Evolutionary conservation across 2,113 vertebrate genomes (phyloP), one percentile per base, ranked within the genome.

Genomic region (Alethe castanea): DNA sequence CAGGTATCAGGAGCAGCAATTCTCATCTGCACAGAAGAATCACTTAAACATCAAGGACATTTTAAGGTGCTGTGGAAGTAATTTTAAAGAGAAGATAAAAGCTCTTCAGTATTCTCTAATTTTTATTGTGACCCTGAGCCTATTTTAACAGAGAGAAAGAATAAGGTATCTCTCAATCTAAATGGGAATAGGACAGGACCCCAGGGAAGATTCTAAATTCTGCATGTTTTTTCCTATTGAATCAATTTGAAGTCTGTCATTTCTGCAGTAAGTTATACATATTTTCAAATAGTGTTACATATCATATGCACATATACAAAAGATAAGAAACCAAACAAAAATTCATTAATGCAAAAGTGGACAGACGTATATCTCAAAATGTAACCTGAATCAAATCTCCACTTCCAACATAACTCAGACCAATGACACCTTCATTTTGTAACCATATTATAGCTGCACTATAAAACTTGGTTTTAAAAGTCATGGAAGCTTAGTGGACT

Each of bases 151-250:
- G 67, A 8, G 40, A 93, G 67, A 35, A 85, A 83, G 9, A 67
- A 23, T 42, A 86, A 86, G 33, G 72, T 36, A 69, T 35, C 31
- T 35, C 0, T 38, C 78, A 84, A 17, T 76, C 53, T 94, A 84
- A 94, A 81, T 44, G 57, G 28, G 90, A 92, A 84, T 71, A 94
- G 87, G 90, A 89, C 92, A 94, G 64, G 47, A 78, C 73, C 11
- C 64, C 20, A 61, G 89, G 86, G 93, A 92, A 81, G 42, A 60
- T 45, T 81, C 83, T 59, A 82, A 89, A 81, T 88, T 72, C 26
- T 86, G 1, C 9, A 1, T 50, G 25, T 8, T 61, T 61, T 57
- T 36, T 36, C 29, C 31, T 42, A 45, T 9, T 67, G 48, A 79
- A 89, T 20, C 56, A 52, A 67, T 26, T 15, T 52, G 36, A 84